These are phyloP conservation scores for Copsychus sechellarum DNA, from an alignment of 2,113 vertebrate species.

Conservation along the genomic window DNA sequence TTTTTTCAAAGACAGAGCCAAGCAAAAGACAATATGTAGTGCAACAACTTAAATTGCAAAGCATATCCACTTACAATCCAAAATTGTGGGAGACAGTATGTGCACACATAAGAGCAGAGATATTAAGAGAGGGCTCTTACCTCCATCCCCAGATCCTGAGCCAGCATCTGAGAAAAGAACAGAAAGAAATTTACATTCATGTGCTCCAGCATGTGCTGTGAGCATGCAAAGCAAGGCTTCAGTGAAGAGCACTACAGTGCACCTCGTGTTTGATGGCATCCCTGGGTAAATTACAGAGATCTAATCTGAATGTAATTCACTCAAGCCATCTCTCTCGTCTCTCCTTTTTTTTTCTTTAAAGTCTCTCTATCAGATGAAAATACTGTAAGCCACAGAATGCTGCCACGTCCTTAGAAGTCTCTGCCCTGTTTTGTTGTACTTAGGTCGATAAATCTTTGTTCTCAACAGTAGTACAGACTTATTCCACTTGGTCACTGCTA, in stretches of 20 bases:
- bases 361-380: background rate
- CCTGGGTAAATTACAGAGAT: conserved; percentile 35
- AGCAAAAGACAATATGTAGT: background rate
- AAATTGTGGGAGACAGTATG: background rate
- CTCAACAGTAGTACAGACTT: background rate
- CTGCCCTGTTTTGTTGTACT: background rate
- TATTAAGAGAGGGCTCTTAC: conserved; percentile 70
- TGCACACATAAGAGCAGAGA: background rate
- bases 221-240: background rate
- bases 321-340: background rate
- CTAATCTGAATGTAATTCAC: conserved; percentile 15
- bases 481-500: background rate
- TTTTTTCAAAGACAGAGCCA: background rate
- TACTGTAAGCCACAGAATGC: background rate
- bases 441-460: background rate
- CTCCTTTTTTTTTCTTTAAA: background rate
- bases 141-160: conserved; percentile 85
- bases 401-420: background rate
- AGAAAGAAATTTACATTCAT: conserved; percentile 21
- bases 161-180: conserved; percentile 75
- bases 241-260: background rate
- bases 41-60: background rate
- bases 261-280: background rate
- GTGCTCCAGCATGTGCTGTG: background rate
- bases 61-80: background rate